Evolutionary conservation across 2,113 vertebrate genomes (phyloP).

Genomic region (Rhineura floridana): DNA sequence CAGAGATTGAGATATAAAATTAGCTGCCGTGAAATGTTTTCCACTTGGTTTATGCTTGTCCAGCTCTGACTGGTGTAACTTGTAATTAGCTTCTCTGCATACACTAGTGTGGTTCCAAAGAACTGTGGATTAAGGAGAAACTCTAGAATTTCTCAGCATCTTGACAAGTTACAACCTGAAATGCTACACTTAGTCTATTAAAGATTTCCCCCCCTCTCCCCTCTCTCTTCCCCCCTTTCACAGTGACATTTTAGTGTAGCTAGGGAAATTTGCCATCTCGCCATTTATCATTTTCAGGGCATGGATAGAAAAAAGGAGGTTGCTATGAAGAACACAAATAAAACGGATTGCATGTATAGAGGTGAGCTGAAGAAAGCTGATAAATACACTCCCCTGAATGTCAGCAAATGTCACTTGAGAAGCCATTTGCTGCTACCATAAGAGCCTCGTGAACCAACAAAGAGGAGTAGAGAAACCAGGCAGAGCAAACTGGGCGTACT

Average conservation of each 20-base stretch:
- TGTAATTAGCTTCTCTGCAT: slow-evolving; percentile 92
- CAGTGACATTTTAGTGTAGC: slow-evolving; percentile 97
- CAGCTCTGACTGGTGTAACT: slow-evolving; percentile 87
- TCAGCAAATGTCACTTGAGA: slow-evolving; percentile 99
- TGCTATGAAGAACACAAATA: slow-evolving; percentile 88
- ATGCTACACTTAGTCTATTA: slow-evolving; percentile 99
- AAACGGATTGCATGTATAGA: slow-evolving; percentile 92
- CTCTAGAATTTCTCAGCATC: slow-evolving; percentile 93
- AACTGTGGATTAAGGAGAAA: slow-evolving; percentile 83
- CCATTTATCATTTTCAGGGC: slow-evolving; percentile 95
- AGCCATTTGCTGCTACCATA: slow-evolving; percentile 96
- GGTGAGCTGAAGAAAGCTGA: slow-evolving; percentile 92
- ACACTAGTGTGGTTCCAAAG: slow-evolving; percentile 85
- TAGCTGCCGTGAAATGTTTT: slow-evolving; percentile 82
- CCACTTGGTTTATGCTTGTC: slow-evolving; percentile 82
- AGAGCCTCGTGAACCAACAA: slow-evolving; percentile 87
- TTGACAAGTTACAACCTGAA: slow-evolving; percentile 98
- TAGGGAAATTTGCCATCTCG: slow-evolving; percentile 87
- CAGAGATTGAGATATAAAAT: slow-evolving; percentile 59
- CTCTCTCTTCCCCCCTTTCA: not conserved
- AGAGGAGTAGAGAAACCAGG: slow-evolving; percentile 88
- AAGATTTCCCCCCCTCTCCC: slow-evolving; percentile 82
- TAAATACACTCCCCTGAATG: slow-evolving; percentile 99
- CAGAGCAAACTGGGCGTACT: slow-evolving; percentile 87
- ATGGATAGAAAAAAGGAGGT: slow-evolving; percentile 85